phyloP scores from a whole-genome alignment of 2,888 invertebrate species.

The Didymodactylos carnosus region DNA sequence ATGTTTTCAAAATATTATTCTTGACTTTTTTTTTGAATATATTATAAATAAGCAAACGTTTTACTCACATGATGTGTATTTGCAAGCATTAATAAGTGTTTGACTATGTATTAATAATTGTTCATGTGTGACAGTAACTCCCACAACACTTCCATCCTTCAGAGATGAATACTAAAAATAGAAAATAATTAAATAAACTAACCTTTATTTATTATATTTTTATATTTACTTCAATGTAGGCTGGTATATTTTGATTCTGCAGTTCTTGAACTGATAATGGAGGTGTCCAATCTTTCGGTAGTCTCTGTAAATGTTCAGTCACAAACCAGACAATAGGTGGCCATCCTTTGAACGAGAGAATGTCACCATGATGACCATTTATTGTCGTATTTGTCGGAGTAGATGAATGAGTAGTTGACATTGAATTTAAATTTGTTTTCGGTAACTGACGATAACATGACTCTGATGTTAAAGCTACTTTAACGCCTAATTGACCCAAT shows the following conservation, averaged over 20 bases:
- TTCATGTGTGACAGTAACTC: constrained; percentile 75
- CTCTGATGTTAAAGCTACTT: constrained; percentile 91
- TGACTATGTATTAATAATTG: constrained; percentile 91
- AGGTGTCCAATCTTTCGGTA: constrained; percentile 76
- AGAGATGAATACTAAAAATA: constrained; percentile 89
- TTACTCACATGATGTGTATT: constrained; percentile 93
- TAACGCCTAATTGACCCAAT: constrained; percentile 78
- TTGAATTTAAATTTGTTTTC: too few species aligned
- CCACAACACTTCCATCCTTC: constrained; percentile 84
- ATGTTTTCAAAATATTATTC: too few species aligned
- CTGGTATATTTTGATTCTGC: constrained; percentile 79
- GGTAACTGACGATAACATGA: constrained; percentile 67
- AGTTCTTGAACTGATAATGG: constrained; percentile 53
- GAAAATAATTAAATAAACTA: too few species aligned
- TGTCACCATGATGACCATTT: too few species aligned
- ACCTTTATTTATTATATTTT: too few species aligned
- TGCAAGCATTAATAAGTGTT: constrained; percentile 82
- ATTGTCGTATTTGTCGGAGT: too few species aligned
- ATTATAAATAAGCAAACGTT: too few species aligned
- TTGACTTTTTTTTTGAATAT: too few species aligned
- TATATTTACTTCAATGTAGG: constrained; percentile 97
- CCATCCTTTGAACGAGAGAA: constrained; percentile 45
- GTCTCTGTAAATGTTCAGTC: constrained; percentile 67
- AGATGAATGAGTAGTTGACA: too few species aligned
- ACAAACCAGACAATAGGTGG: constrained; percentile 91